Conservation (phyloP, 2,888 invertebrate genomes). For the Morinoia aosen region DNA sequence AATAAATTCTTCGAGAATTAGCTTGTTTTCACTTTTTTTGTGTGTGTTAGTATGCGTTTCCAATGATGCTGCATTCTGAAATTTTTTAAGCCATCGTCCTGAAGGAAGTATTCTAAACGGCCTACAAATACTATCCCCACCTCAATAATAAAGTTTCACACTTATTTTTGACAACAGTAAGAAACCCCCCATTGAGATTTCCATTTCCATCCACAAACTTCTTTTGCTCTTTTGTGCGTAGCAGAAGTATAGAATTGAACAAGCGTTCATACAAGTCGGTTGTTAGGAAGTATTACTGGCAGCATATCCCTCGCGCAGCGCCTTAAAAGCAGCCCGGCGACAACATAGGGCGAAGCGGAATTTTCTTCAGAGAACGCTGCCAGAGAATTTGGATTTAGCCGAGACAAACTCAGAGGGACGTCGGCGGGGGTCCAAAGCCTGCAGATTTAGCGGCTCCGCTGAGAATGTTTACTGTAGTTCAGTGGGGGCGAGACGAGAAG, state of each 20-base stretch:
- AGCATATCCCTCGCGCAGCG: background rate
- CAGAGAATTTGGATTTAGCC: background rate
- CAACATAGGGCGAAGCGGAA: background rate
- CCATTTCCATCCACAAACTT: background rate
- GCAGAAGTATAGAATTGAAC: background rate
- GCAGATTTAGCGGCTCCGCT: background rate
- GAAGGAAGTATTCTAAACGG: background rate
- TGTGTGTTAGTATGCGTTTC: background rate
- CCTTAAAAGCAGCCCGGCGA: background rate
- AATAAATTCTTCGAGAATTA: background rate
- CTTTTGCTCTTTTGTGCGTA: background rate
- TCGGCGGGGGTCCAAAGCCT: background rate
- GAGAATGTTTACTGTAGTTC: slow-evolving; percentile 19
- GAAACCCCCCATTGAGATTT: background rate
- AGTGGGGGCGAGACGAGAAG: background rate
- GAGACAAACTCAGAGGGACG: slow-evolving; percentile 20
- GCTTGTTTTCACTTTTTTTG: background rate
- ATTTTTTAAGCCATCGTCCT: background rate
- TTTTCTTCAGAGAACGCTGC: background rate
- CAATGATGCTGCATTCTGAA: background rate
- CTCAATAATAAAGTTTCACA: background rate
- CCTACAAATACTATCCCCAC: background rate
- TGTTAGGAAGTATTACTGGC: background rate
- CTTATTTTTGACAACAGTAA: background rate
- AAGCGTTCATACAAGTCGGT: background rate